Evolutionary conservation across 2,888 invertebrate genomes (phyloP), one percentile per base, ranked within the genome.

Genomic region (Druceiella hillmani): DNA sequence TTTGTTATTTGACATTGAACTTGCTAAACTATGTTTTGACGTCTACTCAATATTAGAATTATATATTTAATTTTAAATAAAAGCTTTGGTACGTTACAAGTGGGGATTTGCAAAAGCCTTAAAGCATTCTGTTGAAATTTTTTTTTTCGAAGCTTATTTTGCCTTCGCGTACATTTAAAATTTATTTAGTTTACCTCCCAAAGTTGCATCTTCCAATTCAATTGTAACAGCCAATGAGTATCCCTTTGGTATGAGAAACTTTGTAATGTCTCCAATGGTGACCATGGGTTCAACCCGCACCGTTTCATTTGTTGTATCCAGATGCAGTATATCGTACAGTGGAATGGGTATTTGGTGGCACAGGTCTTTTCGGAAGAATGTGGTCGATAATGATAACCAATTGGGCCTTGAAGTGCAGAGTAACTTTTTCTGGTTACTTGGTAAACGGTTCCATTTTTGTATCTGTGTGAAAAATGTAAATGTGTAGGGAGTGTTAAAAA

Each of bases 391-490:
- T 7, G 80, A 81, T 32, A 78, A 61, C 83, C 83, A 83, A 59
- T 82, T 83, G 3, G 82, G 80, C 4, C 81, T 62, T 0, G 81
- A 70, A 0, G 81, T 82, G 62, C 81, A 81, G 10, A 83, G 65
- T 1, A 76, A 61, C 36, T 76, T 77, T 3, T 72, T 61, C 2
- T 69, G 53, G 26, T 55, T 46, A 4, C 55, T 33, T 0, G 75
- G 71, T 13, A 64, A 53, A 37, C 64, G 67, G 55, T 69, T 74
- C 75, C 77, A 76, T 57, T 64, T 49, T 52, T 64, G 68, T 0
- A 78, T 66, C 66, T 72, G 58, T 2, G 52, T 50, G 35, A 14
- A 12, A 15, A n/a, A 26, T 34, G n/a, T n/a, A n/a, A n/a, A n/a
- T n/a, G n/a, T n/a, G n/a, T n/a, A n/a, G n/a, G n/a, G n/a, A n/a